phyloP scores from a whole-genome alignment of 2,888 invertebrate genomes.

The Calliphora vomitoria region DNA sequence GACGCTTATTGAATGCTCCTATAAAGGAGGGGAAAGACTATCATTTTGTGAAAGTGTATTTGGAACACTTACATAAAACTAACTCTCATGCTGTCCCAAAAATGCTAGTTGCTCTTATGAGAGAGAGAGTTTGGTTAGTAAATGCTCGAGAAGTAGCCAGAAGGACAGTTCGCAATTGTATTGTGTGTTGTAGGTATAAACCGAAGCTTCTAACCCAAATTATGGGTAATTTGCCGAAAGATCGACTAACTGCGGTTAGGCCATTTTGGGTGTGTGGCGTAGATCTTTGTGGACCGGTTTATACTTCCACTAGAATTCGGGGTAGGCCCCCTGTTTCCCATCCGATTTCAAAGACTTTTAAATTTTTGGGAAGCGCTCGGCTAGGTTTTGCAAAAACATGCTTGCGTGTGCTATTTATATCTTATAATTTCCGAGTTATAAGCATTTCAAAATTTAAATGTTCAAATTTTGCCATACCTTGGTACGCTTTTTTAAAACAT shows the following conservation, averaged over 20 bases:
- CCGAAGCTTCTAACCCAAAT: conserved; percentile 7
- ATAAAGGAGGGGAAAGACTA: not conserved
- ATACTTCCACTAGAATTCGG: not conserved
- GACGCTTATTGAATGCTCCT: conserved; percentile 13
- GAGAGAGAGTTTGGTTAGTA: conserved; percentile 33
- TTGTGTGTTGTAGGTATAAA: not conserved
- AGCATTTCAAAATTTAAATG: too few species aligned
- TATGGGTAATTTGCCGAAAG: conserved; percentile 9
- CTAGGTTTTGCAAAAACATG: too few species aligned
- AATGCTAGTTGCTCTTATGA: not conserved
- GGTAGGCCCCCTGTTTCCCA: not conserved
- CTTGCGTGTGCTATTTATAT: too few species aligned
- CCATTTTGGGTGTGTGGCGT: conserved; percentile 11
- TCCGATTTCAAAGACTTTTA: too few species aligned
- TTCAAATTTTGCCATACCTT: too few species aligned
- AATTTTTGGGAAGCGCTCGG: too few species aligned
- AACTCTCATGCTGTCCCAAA: conserved; percentile 34
- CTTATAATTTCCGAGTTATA: too few species aligned
- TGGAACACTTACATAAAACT: conserved; percentile 7
- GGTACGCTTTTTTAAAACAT: too few species aligned
- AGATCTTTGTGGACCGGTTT: not conserved
- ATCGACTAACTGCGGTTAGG: not conserved
- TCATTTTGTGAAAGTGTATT: conserved; percentile 1
- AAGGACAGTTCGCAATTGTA: not conserved
- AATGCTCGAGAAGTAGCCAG: not conserved